Evolutionary conservation across 2,888 invertebrate species (phyloP), one percentile per base, ranked within the genome.

Genomic region (Deilephila porcellus): DNA sequence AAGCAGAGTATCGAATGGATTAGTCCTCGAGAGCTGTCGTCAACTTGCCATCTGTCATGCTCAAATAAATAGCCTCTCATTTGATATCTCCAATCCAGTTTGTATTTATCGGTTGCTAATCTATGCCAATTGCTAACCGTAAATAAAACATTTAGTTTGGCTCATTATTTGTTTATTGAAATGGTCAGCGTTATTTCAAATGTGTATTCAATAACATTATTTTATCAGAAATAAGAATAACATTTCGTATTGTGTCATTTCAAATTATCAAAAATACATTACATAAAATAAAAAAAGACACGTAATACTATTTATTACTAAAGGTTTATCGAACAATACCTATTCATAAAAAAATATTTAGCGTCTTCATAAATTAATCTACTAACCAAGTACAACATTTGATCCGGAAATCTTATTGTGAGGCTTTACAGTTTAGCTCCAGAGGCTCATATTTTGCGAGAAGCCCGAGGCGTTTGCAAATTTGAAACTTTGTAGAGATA

Each of bases 401-500:
- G 62, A 73, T 53, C 71, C 17, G 14, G 32, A 25, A 45, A 20
- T 67, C 75, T 64, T 74, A 75, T 37, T 53, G 59, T 17, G 1
- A 60, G n/a, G 67, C 25, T 45, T 67, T 29, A 67, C 67, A 67
- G 67, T 67, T 67, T 67, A 67, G 67, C 67, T 73, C 56, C 52
- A 59, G 67, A 20, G 67, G 73, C 72, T 73, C 72, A 76, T 76
- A 72, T 72, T 76, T 76, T 62, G 70, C 60, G 59, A 72, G 53
- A 59, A 74, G 56, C 72, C 75, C 37, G 76, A 73, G 71, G 74
- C 72, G 74, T 60, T 71, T 72, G 73, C 64, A 74, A 73, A 74
- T 74, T 76, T 73, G 67, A 56, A 73, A 76, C 73, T 76, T 74
- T 67, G 72, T 72, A 52, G 73, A 76, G 76, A 76, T 76, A 76